Conservation (phyloP, 1,140 invertebrate genomes). For the Achroia grisella region DNA sequence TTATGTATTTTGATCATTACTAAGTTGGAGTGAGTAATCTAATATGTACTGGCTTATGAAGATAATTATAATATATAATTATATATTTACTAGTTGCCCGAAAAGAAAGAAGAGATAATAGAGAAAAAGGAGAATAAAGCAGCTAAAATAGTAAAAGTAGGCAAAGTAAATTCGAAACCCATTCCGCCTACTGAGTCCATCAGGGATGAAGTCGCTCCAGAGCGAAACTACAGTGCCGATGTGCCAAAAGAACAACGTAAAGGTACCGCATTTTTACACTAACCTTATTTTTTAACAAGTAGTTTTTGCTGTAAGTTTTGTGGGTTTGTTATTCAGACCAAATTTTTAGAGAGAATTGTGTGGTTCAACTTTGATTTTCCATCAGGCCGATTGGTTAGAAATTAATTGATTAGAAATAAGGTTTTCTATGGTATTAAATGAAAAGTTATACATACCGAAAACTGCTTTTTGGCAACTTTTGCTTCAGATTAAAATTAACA, state of each 20-base stretch:
- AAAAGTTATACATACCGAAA: no score
- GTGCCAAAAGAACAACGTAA: conserved; percentile 61
- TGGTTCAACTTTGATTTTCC: no score
- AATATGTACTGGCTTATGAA: neutral
- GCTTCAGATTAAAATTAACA: no score
- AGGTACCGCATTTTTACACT: conserved; percentile 25
- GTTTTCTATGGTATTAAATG: no score
- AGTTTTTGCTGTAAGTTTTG: no score
- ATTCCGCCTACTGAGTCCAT: conserved; percentile 21
- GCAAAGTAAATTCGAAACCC: conserved; percentile 31
- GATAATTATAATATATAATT: neutral
- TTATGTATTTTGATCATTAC: neutral
- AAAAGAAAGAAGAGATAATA: conserved; percentile 45
- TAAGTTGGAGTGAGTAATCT: neutral
- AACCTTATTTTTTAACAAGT: no score
- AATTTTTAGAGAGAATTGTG: no score
- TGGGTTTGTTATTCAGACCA: no score
- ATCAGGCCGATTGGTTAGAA: no score
- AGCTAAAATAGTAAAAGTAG: conserved; percentile 25
- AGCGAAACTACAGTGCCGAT: conserved; percentile 33
- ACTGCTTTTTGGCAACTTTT: no score
- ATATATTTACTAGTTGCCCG: conserved; percentile 5
- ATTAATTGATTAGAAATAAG: no score
- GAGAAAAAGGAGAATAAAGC: conserved; percentile 55
- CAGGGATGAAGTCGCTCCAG: conserved; percentile 35